Evolutionary conservation across 2,888 invertebrate species (phyloP).

Genomic region (Noctuana brunneofusca): DNA sequence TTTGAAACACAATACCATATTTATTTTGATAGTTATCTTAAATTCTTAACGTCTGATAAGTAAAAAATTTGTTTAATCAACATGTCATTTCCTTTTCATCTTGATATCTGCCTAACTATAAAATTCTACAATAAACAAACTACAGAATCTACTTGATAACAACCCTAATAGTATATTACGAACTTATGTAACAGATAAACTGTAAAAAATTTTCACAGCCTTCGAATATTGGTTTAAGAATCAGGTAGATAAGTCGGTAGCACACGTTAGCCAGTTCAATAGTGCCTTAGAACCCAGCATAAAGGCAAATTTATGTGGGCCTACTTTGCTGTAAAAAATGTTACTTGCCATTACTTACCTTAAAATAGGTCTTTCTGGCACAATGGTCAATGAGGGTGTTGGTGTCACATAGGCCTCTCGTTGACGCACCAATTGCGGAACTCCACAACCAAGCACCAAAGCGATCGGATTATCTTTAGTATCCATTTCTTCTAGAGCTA

Average conservation of each 20-base stretch:
- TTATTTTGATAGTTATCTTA: neutral
- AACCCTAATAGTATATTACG: no score
- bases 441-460: slow-evolving; percentile 83
- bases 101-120: neutral
- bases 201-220: no score
- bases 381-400: slow-evolving; percentile 56
- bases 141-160: neutral
- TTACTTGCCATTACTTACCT: slow-evolving; percentile 2
- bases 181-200: no score
- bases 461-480: slow-evolving; percentile 80
- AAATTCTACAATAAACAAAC: neutral
- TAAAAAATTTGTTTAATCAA: neutral
- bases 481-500: slow-evolving; percentile 86
- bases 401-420: slow-evolving; percentile 61
- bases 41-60: neutral
- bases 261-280: no score
- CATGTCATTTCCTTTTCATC: neutral
- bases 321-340: neutral
- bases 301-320: no score
- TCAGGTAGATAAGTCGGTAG: no score
- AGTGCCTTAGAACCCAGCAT: no score
- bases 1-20: neutral
- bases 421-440: slow-evolving; percentile 61
- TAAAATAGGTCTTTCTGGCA: slow-evolving; percentile 45
- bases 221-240: no score